Conservation (phyloP, 2,888 invertebrate genomes). For the Gymnosoma rotundatum region DNA sequence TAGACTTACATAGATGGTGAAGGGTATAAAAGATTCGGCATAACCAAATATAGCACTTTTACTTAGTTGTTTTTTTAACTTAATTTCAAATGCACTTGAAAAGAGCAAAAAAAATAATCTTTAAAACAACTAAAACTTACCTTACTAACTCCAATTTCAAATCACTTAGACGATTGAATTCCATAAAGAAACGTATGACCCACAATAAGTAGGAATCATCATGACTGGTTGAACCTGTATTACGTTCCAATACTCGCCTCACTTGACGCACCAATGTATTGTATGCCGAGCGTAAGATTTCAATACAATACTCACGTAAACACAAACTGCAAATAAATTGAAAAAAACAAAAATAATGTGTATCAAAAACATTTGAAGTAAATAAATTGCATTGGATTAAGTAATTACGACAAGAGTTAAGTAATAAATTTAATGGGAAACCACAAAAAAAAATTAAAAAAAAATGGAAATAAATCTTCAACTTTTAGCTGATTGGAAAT, state of each 20-base stretch:
- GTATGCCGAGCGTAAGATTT: constrained; percentile 95
- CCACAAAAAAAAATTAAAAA: not conserved
- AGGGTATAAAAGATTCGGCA: too few species aligned
- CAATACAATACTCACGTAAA: constrained; percentile 96
- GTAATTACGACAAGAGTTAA: constrained; percentile 34
- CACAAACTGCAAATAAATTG: constrained; percentile 87
- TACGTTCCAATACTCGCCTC: constrained; percentile 88
- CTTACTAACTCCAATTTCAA: constrained; percentile 94
- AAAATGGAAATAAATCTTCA: not conserved
- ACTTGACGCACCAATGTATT: constrained; percentile 95
- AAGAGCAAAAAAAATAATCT: not conserved
- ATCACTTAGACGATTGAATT: constrained; percentile 94
- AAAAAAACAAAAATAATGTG: constrained; percentile 75
- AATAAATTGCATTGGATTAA: constrained; percentile 39
- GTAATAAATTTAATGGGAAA: constrained; percentile 45
- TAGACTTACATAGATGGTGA: too few species aligned
- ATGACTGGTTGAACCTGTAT: constrained; percentile 88
- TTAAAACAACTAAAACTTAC: constrained; percentile 82
- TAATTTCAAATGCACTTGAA: constrained; percentile 7
- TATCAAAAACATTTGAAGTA: constrained; percentile 7
- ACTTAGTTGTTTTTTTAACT: constrained; percentile 82
- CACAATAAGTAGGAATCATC: constrained; percentile 97
- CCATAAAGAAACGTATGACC: constrained; percentile 98
- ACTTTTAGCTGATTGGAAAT: constrained; percentile 15
- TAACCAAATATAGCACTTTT: too few species aligned